phyloP scores from a whole-genome alignment of 2,888 invertebrate genomes.

The Corbicula japonica region DNA sequence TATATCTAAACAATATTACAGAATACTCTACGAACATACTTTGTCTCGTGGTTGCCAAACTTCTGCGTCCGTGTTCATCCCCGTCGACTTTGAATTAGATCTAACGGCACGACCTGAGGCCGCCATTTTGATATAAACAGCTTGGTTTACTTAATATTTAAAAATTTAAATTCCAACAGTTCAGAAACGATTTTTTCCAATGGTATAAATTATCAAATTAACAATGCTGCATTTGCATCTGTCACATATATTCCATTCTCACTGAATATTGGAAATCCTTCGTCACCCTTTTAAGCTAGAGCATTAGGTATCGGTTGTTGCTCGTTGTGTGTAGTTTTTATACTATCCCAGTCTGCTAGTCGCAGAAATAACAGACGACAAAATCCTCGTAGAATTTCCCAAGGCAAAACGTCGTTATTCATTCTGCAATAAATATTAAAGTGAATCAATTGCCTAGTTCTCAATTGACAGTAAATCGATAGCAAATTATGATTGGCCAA shows the following conservation, averaged over 20 bases:
- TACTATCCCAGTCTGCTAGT: conserved; percentile 14
- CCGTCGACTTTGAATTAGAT: conserved; percentile 80
- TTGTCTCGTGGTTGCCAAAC: conserved; percentile 69
- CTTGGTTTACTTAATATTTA: no score
- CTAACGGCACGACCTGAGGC: conserved; percentile 78
- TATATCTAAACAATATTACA: no score
- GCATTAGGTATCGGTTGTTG: background rate
- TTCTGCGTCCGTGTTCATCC: conserved; percentile 77
- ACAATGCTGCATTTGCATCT: conserved; percentile 1
- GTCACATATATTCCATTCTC: background rate
- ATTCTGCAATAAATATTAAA: conserved; percentile 37
- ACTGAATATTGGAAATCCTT: conserved; percentile 7
- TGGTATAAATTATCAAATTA: conserved; percentile 18
- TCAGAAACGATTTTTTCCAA: conserved; percentile 7
- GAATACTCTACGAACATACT: conserved; percentile 63
- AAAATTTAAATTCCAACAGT: background rate
- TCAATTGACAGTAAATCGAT: conserved; percentile 40
- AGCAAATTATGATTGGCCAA: conserved; percentile 35
- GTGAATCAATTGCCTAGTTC: conserved; percentile 35
- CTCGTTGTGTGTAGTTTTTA: conserved; percentile 3
- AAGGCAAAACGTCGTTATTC: conserved; percentile 19
- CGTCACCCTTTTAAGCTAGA: conserved; percentile 14
- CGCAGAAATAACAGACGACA: conserved; percentile 40
- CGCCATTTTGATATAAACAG: conserved; percentile 28
- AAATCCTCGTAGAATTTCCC: conserved; percentile 37